phyloP scores from a whole-genome alignment of 2,888 invertebrate genomes.

The Leptinotarsa tumamoca region DNA sequence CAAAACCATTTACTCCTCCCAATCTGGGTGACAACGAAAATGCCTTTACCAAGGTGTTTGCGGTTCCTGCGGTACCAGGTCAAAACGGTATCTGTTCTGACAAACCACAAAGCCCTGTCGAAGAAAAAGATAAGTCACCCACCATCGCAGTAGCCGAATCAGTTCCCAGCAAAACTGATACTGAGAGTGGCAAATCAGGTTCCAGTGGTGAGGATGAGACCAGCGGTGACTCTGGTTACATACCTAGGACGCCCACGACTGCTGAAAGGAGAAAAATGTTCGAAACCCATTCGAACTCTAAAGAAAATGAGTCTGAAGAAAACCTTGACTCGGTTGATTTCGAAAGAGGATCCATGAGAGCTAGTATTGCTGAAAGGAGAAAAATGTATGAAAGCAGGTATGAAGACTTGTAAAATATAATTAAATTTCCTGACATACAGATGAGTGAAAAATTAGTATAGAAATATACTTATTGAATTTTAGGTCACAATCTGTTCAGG shows the following conservation, averaged over 20 bases:
- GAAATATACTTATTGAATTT: neutral
- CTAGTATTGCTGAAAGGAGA: conserved; percentile 82
- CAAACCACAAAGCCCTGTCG: conserved; percentile 31
- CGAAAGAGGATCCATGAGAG: conserved; percentile 72
- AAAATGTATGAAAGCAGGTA: conserved; percentile 75
- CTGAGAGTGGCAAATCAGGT: conserved; percentile 72
- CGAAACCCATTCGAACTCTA: conserved; percentile 67
- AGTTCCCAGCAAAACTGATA: conserved; percentile 49
- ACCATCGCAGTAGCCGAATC: conserved; percentile 41
- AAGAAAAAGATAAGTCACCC: conserved; percentile 40
- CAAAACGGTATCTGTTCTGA: conserved; percentile 36
- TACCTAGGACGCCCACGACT: conserved; percentile 81
- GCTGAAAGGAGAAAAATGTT: conserved; percentile 84
- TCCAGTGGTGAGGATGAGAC: conserved; percentile 73
- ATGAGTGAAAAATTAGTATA: neutral
- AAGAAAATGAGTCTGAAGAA: conserved; percentile 61
- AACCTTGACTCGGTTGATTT: conserved; percentile 70
- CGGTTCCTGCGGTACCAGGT: conserved; percentile 81
- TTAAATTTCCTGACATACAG: too few species aligned
- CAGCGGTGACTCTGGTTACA: conserved; percentile 75
- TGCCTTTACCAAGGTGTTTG: conserved; percentile 82
- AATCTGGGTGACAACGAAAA: conserved; percentile 78
- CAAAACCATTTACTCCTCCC: conserved; percentile 87
- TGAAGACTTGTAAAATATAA: neutral
- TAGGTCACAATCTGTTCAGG: conserved; percentile 46